Percentiles rank a stretch among this genome's conserved stretches.
phyloP scores from a whole-genome alignment of 2,797 vertebrate genomes.

The Galagoides demidoff region DNA sequence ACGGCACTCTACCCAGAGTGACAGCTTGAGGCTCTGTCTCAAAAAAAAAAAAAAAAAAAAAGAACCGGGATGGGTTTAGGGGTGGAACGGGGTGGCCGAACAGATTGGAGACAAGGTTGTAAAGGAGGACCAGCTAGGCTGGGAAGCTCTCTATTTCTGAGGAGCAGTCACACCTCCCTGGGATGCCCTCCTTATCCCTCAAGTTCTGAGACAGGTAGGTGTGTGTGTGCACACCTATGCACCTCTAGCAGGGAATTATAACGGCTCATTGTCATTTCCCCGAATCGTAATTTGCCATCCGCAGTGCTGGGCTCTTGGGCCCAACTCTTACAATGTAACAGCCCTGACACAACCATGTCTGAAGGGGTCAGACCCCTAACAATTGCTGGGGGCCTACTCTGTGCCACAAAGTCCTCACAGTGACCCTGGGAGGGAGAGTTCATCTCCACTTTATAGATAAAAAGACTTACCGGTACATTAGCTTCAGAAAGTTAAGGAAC shows the following conservation, averaged over 20 bases:
- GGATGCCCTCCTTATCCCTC: not conserved
- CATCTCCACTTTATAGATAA: not conserved
- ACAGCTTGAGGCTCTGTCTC: no score
- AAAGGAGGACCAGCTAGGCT: not conserved
- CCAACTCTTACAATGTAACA: not conserved
- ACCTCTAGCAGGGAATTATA: not conserved
- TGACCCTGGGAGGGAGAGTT: not conserved
- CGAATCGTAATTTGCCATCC: not conserved
- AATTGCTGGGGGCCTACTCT: no score
- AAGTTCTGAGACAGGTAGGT: not conserved
- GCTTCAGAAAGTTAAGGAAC: not conserved
- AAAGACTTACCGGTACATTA: not conserved
- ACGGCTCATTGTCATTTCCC: not conserved
- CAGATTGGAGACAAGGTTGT: not conserved
- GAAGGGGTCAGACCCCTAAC: not conserved
- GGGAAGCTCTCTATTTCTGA: not conserved
- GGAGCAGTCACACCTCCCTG: not conserved
- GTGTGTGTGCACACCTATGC: no score
- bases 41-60: no score
- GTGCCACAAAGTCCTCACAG: no score
- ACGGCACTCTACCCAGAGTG: no score
- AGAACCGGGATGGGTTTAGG: no score
- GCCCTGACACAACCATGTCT: not conserved
- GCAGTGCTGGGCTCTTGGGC: not conserved
- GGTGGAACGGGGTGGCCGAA: not conserved